Percentiles rank a stretch among this genome's conserved stretches.
These are phyloP conservation scores for Lacerta agilis DNA, from an alignment of 2,797 vertebrate genomes.

Conservation along the genomic window DNA sequence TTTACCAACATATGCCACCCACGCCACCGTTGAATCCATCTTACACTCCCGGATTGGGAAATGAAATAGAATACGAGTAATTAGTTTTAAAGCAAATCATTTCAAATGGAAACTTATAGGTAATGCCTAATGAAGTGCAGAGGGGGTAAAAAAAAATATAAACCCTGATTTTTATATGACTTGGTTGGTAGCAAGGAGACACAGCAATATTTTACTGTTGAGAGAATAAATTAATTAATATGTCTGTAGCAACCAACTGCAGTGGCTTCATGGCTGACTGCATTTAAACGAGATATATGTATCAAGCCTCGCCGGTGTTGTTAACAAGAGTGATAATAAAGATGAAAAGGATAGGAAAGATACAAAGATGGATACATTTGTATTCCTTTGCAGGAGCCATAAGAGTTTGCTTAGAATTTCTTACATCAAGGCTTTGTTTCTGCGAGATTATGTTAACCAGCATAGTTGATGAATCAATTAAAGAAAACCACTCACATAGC, in stretches of 20 bases:
- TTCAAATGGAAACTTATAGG: constrained; percentile 50
- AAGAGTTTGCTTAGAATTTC: constrained; percentile 38
- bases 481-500: too few relatives aligned
- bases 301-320: constrained; percentile 72
- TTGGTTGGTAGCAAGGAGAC: constrained; percentile 69
- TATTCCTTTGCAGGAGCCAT: constrained; percentile 39
- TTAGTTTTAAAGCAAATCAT: constrained; percentile 63
- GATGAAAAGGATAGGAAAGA: constrained; percentile 78
- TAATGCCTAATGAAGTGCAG: constrained; percentile 67
- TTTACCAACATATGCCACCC: constrained; percentile 64
- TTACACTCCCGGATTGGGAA: constrained; percentile 42
- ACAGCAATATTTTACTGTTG: constrained; percentile 75
- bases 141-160: neutral
- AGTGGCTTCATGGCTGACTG: constrained; percentile 67
- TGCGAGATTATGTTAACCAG: neutral
- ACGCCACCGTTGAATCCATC: constrained; percentile 47
- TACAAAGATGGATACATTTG: constrained; percentile 54
- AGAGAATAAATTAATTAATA: constrained; percentile 82
- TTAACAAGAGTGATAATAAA: constrained; percentile 82
- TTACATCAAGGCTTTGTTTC: neutral
- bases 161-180: constrained; percentile 66
- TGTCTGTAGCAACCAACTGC: constrained; percentile 61
- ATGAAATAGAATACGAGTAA: constrained; percentile 52
- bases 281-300: constrained; percentile 75
- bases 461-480: constrained; percentile 12